A percentile compares a stretch with the other conserved stretches of the same genome.
phyloP scores from a whole-genome alignment of 1,140 invertebrate species.

The Calliopsis andreniformis region DNA sequence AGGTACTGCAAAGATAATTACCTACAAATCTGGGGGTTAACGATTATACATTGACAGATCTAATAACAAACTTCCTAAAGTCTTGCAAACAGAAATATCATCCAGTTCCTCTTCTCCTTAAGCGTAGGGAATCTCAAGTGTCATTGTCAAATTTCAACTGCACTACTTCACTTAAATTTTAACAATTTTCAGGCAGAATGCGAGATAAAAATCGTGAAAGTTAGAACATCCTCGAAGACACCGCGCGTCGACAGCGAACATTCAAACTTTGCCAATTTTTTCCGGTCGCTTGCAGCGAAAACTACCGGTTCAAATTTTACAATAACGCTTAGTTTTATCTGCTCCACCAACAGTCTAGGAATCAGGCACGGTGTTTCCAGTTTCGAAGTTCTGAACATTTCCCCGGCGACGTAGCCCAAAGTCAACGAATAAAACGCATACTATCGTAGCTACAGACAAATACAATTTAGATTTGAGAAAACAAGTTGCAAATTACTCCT shows the following conservation, averaged over 20 bases:
- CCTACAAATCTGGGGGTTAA: too few species aligned
- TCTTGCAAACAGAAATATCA: too few species aligned
- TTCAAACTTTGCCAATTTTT: constrained; percentile 16
- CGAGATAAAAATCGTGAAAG: constrained; percentile 1
- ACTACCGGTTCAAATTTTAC: constrained; percentile 6
- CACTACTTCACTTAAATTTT: neutral
- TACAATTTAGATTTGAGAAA: neutral
- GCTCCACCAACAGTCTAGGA: neutral
- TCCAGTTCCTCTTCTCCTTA: too few species aligned
- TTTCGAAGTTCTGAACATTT: neutral
- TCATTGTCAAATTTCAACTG: neutral
- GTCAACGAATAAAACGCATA: too few species aligned
- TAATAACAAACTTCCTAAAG: too few species aligned
- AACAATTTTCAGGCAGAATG: neutral
- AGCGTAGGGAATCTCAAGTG: neutral
- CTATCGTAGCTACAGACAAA: neutral
- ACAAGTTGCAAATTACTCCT: neutral
- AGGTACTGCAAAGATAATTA: too few species aligned
- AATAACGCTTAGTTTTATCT: constrained; percentile 1
- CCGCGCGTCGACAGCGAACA: neutral
- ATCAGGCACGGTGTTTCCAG: neutral
- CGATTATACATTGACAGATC: too few species aligned
- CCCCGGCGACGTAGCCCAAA: neutral
- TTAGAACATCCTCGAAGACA: neutral
- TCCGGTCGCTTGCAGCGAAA: constrained; percentile 9